Conservation (phyloP, 2,797 vertebrate species). For the Avahi laniger region DNA sequence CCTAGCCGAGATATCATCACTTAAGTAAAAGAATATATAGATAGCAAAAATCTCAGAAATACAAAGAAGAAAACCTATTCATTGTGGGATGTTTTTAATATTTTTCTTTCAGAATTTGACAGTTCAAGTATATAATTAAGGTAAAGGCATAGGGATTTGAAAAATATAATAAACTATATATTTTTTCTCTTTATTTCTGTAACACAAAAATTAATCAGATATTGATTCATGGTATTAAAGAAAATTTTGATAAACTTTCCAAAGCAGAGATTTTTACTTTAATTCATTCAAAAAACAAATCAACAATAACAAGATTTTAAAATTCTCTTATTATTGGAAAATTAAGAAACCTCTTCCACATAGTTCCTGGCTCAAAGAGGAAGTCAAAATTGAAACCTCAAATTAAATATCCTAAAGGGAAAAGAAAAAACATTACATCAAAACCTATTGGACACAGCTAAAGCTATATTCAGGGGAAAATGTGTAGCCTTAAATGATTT, state of each 20-base stretch:
- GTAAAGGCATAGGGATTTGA: not conserved
- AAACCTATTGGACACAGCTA: not conserved
- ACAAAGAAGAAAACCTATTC: not conserved
- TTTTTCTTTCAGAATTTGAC: not conserved
- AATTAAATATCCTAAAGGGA: not conserved
- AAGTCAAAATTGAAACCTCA: constrained; percentile 52
- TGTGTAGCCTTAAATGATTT: not conserved
- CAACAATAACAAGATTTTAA: not conserved
- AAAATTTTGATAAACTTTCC: not conserved
- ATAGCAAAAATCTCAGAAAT: not conserved
- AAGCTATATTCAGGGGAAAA: not conserved
- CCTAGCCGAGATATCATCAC: no score
- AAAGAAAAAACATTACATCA: not conserved
- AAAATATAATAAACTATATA: not conserved
- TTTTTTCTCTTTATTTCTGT: not conserved
- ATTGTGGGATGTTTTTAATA: not conserved
- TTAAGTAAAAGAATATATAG: not conserved
- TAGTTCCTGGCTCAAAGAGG: not conserved
- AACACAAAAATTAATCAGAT: not conserved
- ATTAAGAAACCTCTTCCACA: constrained; percentile 35
- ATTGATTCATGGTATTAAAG: not conserved
- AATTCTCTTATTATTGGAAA: constrained; percentile 10
- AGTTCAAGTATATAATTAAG: not conserved
- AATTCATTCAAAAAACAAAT: not conserved
- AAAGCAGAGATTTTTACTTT: not conserved